Conservation (phyloP, 2,888 invertebrate species). For the Hesperia comma region DNA sequence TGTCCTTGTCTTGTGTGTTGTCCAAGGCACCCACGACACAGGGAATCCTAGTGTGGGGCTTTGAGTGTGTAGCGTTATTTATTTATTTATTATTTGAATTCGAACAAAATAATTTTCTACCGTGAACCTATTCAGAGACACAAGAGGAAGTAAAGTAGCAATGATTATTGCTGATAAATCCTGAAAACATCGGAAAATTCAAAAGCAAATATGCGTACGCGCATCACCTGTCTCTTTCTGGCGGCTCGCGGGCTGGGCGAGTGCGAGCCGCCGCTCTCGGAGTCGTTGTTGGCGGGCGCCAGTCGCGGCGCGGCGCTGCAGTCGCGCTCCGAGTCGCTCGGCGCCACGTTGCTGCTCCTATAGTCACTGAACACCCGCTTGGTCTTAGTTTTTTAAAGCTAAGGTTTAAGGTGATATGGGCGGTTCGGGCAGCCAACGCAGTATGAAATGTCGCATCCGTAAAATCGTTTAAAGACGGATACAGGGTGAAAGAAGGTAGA, state of each 20-base stretch:
- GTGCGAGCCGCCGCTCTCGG: constrained; percentile 94
- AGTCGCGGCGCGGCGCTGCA: constrained; percentile 84
- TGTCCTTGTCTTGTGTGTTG: too few species aligned
- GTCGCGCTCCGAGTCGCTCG: constrained; percentile 95
- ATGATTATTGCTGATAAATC: background rate
- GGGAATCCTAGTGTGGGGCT: too few species aligned
- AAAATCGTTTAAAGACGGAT: too few species aligned
- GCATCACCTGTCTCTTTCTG: constrained; percentile 88
- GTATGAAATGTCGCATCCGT: too few species aligned
- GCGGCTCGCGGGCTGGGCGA: constrained; percentile 93
- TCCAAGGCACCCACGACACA: too few species aligned
- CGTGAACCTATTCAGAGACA: too few species aligned
- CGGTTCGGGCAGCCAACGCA: too few species aligned
- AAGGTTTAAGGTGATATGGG: background rate
- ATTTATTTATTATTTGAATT: too few species aligned
- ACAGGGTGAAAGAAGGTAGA: too few species aligned
- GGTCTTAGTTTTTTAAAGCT: constrained; percentile 17
- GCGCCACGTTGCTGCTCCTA: constrained; percentile 94
- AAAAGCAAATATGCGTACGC: background rate
- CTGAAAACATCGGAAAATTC: background rate
- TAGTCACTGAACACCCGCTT: constrained; percentile 89
- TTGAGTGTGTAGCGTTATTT: too few species aligned
- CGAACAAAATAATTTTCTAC: too few species aligned
- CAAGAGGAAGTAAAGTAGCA: too few species aligned
- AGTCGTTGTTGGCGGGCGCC: constrained; percentile 85